A percentile compares a stretch with the other conserved stretches of the same genome.
Conservation (phyloP, 2,113 vertebrate genomes). For the Callipepla californica region DNA sequence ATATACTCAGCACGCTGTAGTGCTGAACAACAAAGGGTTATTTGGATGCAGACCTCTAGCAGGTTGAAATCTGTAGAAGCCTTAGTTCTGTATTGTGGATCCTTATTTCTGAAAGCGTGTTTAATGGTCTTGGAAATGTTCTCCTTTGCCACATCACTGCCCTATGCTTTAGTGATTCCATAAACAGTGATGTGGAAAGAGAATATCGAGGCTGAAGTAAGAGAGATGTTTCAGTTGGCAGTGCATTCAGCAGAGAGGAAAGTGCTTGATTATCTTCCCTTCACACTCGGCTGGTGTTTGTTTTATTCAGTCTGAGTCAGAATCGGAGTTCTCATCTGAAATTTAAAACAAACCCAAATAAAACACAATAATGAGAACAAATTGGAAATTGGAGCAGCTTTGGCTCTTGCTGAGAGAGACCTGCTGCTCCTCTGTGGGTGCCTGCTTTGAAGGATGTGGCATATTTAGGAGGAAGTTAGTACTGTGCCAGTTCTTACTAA, state of each 20-base stretch:
- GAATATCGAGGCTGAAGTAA: background rate
- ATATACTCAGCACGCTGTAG: background rate
- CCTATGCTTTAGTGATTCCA: background rate
- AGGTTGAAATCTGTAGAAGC: background rate
- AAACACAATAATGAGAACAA: background rate
- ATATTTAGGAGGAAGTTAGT: background rate
- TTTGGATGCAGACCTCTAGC: background rate
- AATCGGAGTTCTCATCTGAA: constrained; percentile 86
- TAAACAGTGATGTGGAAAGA: background rate
- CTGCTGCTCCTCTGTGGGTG: background rate
- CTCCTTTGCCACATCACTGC: background rate
- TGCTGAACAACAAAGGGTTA: background rate
- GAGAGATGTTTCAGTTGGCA: constrained; percentile 1
- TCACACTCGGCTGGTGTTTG: background rate
- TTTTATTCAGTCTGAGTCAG: constrained; percentile 87
- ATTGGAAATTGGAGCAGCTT: background rate
- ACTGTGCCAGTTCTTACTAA: background rate
- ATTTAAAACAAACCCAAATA: constrained; percentile 54
- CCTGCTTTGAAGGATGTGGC: background rate
- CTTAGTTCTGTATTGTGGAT: background rate
- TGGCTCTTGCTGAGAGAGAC: background rate
- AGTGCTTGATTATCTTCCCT: constrained; percentile 32
- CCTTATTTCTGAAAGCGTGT: background rate
- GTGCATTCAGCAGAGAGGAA: constrained; percentile 6
- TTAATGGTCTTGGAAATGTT: background rate